These are phyloP conservation scores for Fundulus diaphanus DNA, from an alignment of 2,797 vertebrate genomes.

Conservation along the genomic window DNA sequence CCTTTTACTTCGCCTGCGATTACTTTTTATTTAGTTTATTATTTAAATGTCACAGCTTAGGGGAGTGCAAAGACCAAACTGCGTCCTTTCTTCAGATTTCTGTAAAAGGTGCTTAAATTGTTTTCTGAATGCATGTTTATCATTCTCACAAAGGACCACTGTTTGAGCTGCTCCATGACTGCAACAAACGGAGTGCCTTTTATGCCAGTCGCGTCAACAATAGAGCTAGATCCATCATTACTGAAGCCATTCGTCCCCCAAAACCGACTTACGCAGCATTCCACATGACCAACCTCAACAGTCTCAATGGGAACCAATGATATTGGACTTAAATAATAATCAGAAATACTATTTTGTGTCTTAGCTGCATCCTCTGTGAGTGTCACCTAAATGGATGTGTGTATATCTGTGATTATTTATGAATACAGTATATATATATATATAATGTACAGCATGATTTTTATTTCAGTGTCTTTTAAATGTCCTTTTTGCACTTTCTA, in stretches of 20 bases:
- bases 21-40: slow-evolving; percentile 46
- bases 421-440: slow-evolving; percentile 72
- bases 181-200: slow-evolving; percentile 82
- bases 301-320: slow-evolving; percentile 52
- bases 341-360: slow-evolving; percentile 69
- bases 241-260: slow-evolving; percentile 22
- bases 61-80: slow-evolving; percentile 43
- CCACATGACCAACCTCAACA: slow-evolving; percentile 50
- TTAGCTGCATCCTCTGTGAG: slow-evolving; percentile 75
- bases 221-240: slow-evolving; percentile 33
- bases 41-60: slow-evolving; percentile 46
- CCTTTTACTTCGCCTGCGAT: background rate
- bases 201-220: slow-evolving; percentile 52
- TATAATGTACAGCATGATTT: slow-evolving; percentile 93
- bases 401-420: slow-evolving; percentile 93
- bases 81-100: slow-evolving; percentile 40
- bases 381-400: slow-evolving; percentile 83
- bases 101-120: slow-evolving; percentile 44
- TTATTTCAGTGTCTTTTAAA: slow-evolving; percentile 85
- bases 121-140: slow-evolving; percentile 29
- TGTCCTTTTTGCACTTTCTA: slow-evolving; percentile 95
- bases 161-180: slow-evolving; percentile 54
- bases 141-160: slow-evolving; percentile 52
- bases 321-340: slow-evolving; percentile 50
- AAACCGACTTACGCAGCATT: slow-evolving; percentile 64